Percentiles rank a stretch among this genome's conserved stretches.
phyloP scores from a whole-genome alignment of 2,888 invertebrate species.

The Aporophyla nigra region DNA sequence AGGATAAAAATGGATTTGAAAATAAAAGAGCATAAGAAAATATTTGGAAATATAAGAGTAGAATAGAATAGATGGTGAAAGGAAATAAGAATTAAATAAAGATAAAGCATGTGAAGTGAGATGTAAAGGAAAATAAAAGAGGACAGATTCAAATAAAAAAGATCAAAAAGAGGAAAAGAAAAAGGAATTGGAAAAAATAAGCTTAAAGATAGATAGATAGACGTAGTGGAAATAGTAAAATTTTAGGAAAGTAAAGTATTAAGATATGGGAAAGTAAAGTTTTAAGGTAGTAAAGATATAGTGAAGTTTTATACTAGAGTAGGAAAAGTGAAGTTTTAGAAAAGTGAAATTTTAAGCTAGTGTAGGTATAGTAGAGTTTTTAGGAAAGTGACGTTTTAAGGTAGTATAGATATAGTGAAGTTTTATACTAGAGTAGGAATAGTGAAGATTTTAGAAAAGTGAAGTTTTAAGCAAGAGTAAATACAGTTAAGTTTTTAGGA shows the following conservation, averaged over 20 bases:
- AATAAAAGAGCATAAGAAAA: background rate
- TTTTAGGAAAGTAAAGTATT: background rate
- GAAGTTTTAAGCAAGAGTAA: background rate
- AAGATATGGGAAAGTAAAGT: conserved; percentile 13
- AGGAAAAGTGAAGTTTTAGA: background rate
- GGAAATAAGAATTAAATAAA: conserved; percentile 1
- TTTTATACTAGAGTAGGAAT: background rate
- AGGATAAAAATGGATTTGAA: background rate
- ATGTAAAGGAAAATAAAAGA: background rate
- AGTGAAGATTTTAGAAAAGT: background rate
- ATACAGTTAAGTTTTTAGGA: background rate
- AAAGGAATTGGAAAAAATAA: background rate
- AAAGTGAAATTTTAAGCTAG: background rate
- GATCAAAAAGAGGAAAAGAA: background rate
- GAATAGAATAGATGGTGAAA: background rate
- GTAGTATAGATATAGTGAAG: background rate
- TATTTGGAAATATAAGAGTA: background rate
- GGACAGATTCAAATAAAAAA: background rate
- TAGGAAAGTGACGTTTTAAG: too few relatives aligned
- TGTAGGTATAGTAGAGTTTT: background rate
- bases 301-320: background rate
- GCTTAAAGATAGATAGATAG: background rate
- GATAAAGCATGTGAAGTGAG: conserved; percentile 14
- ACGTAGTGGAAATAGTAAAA: background rate
- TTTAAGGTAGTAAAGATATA: conserved; percentile 11